Evolutionary conservation across 2,797 vertebrate species (phyloP).

Genomic region (Spheniscus humboldti): DNA sequence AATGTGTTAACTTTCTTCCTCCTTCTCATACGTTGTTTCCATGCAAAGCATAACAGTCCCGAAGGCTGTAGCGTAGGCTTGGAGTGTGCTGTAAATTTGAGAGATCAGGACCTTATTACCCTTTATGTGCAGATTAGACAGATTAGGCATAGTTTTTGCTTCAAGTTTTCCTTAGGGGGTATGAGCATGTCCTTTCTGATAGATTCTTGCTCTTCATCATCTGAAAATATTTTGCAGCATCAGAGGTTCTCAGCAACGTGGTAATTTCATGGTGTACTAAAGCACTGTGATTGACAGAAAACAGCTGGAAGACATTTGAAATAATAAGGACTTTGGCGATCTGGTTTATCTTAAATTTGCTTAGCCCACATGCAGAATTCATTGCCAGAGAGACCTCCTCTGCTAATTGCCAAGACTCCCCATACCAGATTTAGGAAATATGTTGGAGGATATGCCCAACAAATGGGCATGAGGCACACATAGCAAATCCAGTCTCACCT

Average conservation of each 20-base stretch:
- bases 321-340: background rate
- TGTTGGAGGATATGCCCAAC: background rate
- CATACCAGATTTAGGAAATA: background rate
- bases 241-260: background rate
- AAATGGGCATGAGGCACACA: background rate
- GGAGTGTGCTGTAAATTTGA: background rate
- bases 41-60: background rate
- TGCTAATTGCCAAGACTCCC: background rate
- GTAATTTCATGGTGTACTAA: background rate
- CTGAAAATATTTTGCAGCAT: background rate
- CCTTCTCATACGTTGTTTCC: background rate
- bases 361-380: background rate
- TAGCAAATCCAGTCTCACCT: background rate
- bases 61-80: background rate
- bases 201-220: background rate
- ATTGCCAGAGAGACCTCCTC: background rate
- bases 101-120: background rate
- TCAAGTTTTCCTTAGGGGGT: background rate
- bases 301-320: background rate
- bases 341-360: background rate
- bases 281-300: background rate
- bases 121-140: background rate
- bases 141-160: background rate
- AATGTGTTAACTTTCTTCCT: background rate
- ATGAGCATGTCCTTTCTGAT: background rate